Conservation (phyloP, 2,888 invertebrate species). For the Eupeodes luniger region DNA sequence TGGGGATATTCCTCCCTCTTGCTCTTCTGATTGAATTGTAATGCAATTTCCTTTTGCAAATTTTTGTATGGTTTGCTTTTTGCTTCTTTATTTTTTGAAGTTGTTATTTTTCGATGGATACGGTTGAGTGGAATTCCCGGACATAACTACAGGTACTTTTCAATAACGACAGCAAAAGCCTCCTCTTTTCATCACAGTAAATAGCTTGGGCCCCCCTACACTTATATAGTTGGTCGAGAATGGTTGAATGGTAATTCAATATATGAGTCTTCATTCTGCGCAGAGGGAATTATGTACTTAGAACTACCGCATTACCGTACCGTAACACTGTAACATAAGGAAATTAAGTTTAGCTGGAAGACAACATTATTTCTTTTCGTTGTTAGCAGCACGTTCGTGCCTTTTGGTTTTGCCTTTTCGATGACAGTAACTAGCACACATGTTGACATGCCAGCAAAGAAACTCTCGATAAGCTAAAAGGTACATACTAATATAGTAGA, state of each 20-base stretch:
- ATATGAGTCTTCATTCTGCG: conserved; percentile 55
- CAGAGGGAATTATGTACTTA: conserved; percentile 72
- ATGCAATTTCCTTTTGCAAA: conserved; percentile 66
- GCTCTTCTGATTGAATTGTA: conserved; percentile 15
- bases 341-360: conserved; percentile 69
- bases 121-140: conserved; percentile 41
- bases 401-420: conserved; percentile 37
- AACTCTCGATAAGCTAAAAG: background rate
- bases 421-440: conserved; percentile 69
- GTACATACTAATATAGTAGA: background rate
- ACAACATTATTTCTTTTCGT: conserved; percentile 26
- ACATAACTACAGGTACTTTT: conserved; percentile 41
- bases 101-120: conserved; percentile 41
- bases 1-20: background rate
- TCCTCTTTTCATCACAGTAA: conserved; percentile 17
- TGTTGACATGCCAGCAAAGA: conserved; percentile 58
- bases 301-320: conserved; percentile 74
- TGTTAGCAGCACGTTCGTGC: conserved; percentile 53
- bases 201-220: background rate
- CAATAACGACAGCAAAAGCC: background rate
- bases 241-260: conserved; percentile 71
- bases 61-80: conserved; percentile 26
- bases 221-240: background rate
- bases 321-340: conserved; percentile 70
- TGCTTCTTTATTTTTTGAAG: conserved; percentile 31